Evolutionary conservation across 2,113 vertebrate species (phyloP).

Genomic region (Ibidorhyncha struthersii): DNA sequence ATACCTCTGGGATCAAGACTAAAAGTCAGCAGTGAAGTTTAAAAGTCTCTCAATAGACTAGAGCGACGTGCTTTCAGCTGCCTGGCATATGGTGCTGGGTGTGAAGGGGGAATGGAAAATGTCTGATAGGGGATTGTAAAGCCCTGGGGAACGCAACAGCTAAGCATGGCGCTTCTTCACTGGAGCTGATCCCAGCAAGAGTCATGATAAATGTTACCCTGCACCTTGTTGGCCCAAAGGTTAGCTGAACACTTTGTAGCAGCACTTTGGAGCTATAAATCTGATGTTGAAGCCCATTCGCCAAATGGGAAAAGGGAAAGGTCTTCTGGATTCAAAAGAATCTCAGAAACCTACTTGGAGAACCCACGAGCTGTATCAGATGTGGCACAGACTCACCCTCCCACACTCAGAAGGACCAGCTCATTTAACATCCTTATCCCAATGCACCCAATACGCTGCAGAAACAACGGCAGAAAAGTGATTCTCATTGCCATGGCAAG

Average conservation of each 20-base stretch:
- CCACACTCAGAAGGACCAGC: not conserved
- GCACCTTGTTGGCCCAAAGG: not conserved
- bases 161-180: not conserved
- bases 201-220: not conserved
- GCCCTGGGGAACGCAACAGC: not conserved
- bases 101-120: not conserved
- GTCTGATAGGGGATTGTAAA: not conserved
- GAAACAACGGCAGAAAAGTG: rapidly evolving
- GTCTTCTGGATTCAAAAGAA: not conserved
- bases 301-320: not conserved
- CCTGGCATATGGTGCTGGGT: not conserved
- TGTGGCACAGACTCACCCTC: not conserved
- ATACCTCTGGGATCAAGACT: constrained; percentile 27
- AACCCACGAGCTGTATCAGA: not conserved
- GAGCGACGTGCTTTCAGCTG: not conserved
- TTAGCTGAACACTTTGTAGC: not conserved
- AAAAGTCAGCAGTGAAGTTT: constrained; percentile 36
- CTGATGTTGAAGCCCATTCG: not conserved
- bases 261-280: not conserved
- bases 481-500: not conserved
- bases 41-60: not conserved
- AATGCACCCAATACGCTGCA: rapidly evolving
- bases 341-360: not conserved
- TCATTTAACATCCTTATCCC: not conserved
- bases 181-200: not conserved